Base-by-base conservation (phyloP, 2,888 invertebrate genomes). In the Ametastegia equiseti region DNA sequence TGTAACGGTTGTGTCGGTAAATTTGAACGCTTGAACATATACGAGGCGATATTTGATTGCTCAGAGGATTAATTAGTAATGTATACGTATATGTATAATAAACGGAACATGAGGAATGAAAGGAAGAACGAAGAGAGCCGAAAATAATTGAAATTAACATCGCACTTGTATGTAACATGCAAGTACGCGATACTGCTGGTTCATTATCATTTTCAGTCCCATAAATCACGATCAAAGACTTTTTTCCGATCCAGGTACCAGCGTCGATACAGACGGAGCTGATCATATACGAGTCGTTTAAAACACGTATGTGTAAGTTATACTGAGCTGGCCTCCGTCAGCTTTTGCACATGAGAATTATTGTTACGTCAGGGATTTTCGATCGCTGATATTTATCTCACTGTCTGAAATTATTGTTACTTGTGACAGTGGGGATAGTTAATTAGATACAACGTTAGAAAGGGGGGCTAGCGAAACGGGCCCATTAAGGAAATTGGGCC, bases 121-220 rank as follows among this genome's bases (percentile, higher is more conserved):
- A 60, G 13, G 30, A 11, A 60, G 3, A n/a, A n/a, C n/a, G 30
- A 39, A 67, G 23, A 39, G 39, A 39, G 3, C 19, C n/a, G 65
- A 67, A 67, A 67, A 67, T 67, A 67, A 67, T 67, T 67, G 65
- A 39, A 67, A 67, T 67, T 67, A 67, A 67, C 39, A 67, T 11
- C 65, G 19, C 19, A n/a, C n/a, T n/a, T n/a, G n/a, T n/a, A n/a
- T n/a, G n/a, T n/a, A n/a, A n/a, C n/a, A n/a, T n/a, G n/a, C n/a
- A n/a, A n/a, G n/a, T n/a, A n/a, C n/a, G n/a, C 65, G 36, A 67
- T 39, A 60, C 23, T 42, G 11, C 1, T 11, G 39, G 19, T 15
- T 39, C 39, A 39, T 7, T 19, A 39, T 67, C 5, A 67, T 67
- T 67, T 23, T 67, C 36, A 39, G 33, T 67, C 15, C 65, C 36